A percentile compares a stretch with the other conserved stretches of the same genome.
These are phyloP conservation scores for Centropristis striata DNA, from an alignment of 2,113 vertebrate genomes.

Conservation along the genomic window DNA sequence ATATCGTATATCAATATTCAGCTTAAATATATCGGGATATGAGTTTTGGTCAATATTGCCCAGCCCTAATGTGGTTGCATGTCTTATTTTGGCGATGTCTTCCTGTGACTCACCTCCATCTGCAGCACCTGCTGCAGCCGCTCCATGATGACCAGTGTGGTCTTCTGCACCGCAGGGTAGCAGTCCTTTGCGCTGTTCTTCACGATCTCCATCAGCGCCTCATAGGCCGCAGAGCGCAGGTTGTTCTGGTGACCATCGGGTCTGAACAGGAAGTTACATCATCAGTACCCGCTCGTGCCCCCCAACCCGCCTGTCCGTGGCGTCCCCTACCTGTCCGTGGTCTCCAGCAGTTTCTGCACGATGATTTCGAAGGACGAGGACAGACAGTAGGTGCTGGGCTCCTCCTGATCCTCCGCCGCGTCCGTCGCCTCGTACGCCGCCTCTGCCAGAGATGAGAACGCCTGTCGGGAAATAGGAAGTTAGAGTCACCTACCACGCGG, in stretches of 20 bases:
- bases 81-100: too few species aligned
- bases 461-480: slow-evolving; percentile 79
- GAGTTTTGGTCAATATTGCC: too few species aligned
- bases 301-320: too few species aligned
- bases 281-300: background rate
- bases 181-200: slow-evolving; percentile 99
- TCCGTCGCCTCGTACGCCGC: slow-evolving; percentile 98
- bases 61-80: too few species aligned
- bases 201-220: slow-evolving; percentile 99
- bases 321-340: slow-evolving; percentile 90
- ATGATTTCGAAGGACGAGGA: slow-evolving; percentile 98
- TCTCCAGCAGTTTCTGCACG: slow-evolving; percentile 98
- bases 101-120: slow-evolving; percentile 99
- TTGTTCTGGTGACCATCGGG: slow-evolving; percentile 99
- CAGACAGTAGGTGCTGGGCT: slow-evolving; percentile 96
- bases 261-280: slow-evolving; percentile 71
- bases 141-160: slow-evolving; percentile 99
- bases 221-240: slow-evolving; percentile 96
- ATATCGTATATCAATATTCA: too few species aligned
- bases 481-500: background rate
- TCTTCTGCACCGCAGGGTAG: slow-evolving; percentile 98
- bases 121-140: slow-evolving; percentile 97
- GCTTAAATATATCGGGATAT: too few species aligned
- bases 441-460: slow-evolving; percentile 97
- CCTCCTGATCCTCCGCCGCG: slow-evolving; percentile 96